Evolutionary conservation across 2,888 invertebrate species (phyloP), one percentile per base, ranked within the genome.

Genomic region (Lepidochrysops patricia): DNA sequence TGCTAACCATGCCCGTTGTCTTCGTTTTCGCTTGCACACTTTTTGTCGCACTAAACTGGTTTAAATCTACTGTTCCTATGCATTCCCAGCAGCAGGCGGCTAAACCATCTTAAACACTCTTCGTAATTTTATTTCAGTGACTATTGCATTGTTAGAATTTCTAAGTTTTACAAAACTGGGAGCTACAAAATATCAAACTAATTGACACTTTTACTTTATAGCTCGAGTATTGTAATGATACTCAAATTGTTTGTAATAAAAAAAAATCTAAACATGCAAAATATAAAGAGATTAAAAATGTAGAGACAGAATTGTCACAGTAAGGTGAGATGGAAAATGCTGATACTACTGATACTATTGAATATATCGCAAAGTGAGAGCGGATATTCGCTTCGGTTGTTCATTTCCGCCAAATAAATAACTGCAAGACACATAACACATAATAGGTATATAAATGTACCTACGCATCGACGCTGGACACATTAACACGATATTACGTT

Each of bases 331-430:
- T 19, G 43, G 43, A 12, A 43, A 43, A 37, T 56, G 29, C 19
- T 13, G 29, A 4, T 56, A 25, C 19, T 48, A 43, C 19, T 13
- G 29, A 4, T 56, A 25, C 19, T 48, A 29, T 23, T 23, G 13
- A n/a, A 59, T 29, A 58, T 25, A 52, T 34, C 6, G 26, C 25
- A 34, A n/a, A n/a, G 50, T 66, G 69, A 70, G 72, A 70, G 76
- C 84, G 86, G 86, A 85, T 82, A 76, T 80, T 77, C 83, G 85
- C 80, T 83, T 77, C 83, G 82, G 79, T 81, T 83, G 80, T 73
- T 78, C 76, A 74, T 80, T 83, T 86, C 85, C 85, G 84, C 70
- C 73, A 72, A 68, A 77, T 83, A 72, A 68, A 77, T 83, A 84
- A 86, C 83, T 84, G 75, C 78, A 79, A 82, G 81, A 81, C 78